These are phyloP conservation scores for Hetaerina titia DNA, from an alignment of 2,888 invertebrate genomes.

Conservation along the genomic window DNA sequence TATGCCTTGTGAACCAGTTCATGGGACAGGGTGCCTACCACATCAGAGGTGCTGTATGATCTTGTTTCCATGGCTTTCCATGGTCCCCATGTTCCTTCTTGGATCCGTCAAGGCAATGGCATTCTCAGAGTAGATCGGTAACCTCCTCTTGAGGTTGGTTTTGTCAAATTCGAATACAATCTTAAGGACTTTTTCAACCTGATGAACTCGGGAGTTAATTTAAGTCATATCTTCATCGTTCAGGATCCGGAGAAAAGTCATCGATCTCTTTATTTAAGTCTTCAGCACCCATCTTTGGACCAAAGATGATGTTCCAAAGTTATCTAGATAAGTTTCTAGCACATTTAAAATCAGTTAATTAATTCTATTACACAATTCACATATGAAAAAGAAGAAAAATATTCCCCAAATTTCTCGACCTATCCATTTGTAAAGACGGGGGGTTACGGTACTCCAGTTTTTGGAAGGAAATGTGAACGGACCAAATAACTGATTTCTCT, in stretches of 20 bases:
- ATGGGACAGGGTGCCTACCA: neutral
- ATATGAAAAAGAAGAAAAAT: too few relatives aligned
- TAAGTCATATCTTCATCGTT: neutral
- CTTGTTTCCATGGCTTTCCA: neutral
- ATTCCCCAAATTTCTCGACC: too few relatives aligned
- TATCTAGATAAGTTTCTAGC: too few relatives aligned
- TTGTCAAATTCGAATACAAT: neutral
- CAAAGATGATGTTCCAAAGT: neutral
- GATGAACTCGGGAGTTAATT: neutral
- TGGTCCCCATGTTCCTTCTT: neutral
- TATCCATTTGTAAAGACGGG: too few relatives aligned
- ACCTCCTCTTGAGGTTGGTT: neutral
- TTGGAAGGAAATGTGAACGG: too few relatives aligned
- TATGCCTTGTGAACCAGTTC: neutral
- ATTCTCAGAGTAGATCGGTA: neutral
- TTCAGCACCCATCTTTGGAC: neutral
- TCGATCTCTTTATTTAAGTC: neutral
- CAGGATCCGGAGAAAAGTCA: neutral
- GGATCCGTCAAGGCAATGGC: neutral
- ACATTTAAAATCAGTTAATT: too few relatives aligned
- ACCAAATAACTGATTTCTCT: too few relatives aligned
- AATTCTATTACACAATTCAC: too few relatives aligned
- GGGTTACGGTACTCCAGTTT: too few relatives aligned
- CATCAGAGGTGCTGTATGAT: neutral
- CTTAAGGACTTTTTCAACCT: neutral